Evolutionary conservation across 1,140 invertebrate genomes (phyloP).

Genomic region (Pogonomyrmex barbatus): DNA sequence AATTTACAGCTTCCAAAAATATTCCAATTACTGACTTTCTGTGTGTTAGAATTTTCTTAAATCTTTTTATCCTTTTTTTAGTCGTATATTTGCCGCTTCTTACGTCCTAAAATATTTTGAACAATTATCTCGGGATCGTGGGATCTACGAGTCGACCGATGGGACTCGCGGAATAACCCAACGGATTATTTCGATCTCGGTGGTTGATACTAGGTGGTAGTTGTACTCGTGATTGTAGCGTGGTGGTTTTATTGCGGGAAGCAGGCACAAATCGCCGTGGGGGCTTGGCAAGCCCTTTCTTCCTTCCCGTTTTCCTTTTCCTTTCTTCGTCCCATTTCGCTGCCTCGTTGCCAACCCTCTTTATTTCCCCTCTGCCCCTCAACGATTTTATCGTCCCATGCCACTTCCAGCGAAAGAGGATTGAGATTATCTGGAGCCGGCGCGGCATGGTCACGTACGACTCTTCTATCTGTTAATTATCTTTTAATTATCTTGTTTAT

Average conservation of each 20-base stretch:
- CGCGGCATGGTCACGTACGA: slow-evolving; percentile 72
- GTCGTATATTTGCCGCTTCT: not conserved
- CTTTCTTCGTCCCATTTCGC: slow-evolving; percentile 45
- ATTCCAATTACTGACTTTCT: not conserved
- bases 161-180: slow-evolving; percentile 3
- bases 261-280: slow-evolving; percentile 55
- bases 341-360: slow-evolving; percentile 50
- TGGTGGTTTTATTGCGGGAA: slow-evolving; percentile 54
- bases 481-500: slow-evolving; percentile 83
- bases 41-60: no score
- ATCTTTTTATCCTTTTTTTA: not conserved
- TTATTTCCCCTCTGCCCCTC: not conserved
- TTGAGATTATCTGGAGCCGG: slow-evolving; percentile 70
- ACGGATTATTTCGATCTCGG: slow-evolving; percentile 54
- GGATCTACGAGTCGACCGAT: not conserved
- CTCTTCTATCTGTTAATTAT: slow-evolving; percentile 78
- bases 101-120: not conserved
- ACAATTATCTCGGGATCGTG: not conserved
- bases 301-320: not conserved
- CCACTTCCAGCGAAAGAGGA: slow-evolving; percentile 64
- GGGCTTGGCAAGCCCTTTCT: slow-evolving; percentile 58
- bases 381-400: slow-evolving; percentile 37
- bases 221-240: slow-evolving; percentile 36
- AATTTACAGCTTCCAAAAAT: not conserved
- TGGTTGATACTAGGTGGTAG: slow-evolving; percentile 36